A percentile compares a stretch with the other conserved stretches of the same genome.
phyloP scores from a whole-genome alignment of 2,113 vertebrate species.

The Anarrhichthys ocellatus region DNA sequence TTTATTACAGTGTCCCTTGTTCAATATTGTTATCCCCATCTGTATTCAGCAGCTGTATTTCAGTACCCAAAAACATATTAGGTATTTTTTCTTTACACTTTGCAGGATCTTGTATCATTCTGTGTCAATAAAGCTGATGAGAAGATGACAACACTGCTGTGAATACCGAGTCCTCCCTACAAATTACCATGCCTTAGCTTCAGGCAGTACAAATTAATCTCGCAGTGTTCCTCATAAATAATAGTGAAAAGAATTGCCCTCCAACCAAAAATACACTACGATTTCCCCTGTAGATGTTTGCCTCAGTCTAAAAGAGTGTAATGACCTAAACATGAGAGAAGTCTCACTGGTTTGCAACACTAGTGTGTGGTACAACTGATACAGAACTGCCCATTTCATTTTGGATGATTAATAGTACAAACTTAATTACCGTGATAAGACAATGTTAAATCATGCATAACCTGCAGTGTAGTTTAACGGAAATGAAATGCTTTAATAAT shows the following conservation, averaged over 20 bases:
- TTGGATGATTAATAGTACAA: background rate
- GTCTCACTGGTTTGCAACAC: background rate
- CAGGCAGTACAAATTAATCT: slow-evolving; percentile 52
- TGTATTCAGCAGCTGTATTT: slow-evolving; percentile 33
- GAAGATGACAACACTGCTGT: slow-evolving; percentile 36
- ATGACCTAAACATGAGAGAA: slow-evolving; percentile 5
- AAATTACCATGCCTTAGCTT: slow-evolving; percentile 38
- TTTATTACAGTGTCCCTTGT: background rate
- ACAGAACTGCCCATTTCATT: background rate
- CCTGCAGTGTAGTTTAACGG: background rate
- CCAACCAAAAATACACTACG: background rate
- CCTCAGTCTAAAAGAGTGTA: background rate
- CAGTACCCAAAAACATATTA: slow-evolving; percentile 27
- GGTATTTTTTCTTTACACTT: slow-evolving; percentile 24
- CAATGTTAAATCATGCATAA: background rate
- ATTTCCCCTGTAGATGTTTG: background rate
- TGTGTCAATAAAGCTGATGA: slow-evolving; percentile 48
- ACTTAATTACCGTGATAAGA: background rate
- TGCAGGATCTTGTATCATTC: slow-evolving; percentile 42
- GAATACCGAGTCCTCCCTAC: slow-evolving; percentile 37
- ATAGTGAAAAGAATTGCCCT: slow-evolving; percentile 44
- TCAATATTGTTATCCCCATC: slow-evolving; percentile 19
- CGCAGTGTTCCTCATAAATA: slow-evolving; percentile 35
- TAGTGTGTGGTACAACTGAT: background rate
- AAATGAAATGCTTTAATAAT: background rate